A percentile compares a stretch with the other conserved stretches of the same genome.
These are phyloP conservation scores for Nothocercus julius DNA, from an alignment of 2,113 vertebrate species.

Conservation along the genomic window DNA sequence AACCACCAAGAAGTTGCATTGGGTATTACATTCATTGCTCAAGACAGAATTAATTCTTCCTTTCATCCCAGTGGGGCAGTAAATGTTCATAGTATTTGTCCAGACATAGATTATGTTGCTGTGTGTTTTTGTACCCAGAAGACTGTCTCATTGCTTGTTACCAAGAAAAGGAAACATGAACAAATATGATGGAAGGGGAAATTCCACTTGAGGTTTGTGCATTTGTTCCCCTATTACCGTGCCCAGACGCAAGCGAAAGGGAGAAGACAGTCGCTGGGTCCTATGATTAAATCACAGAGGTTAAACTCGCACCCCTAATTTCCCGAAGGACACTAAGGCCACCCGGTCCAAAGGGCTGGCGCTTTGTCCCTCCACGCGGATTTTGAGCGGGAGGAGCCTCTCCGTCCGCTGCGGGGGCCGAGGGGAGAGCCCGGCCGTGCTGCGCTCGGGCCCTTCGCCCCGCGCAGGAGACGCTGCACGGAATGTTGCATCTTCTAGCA, in stretches of 20 bases:
- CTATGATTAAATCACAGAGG: fast-evolving
- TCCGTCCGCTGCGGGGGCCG: no score
- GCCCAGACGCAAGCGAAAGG: not conserved
- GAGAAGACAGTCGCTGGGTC: not conserved
- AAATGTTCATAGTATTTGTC: not conserved
- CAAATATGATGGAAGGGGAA: not conserved
- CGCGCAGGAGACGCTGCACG: not conserved
- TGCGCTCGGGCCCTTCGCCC: not conserved
- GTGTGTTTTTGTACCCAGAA: not conserved
- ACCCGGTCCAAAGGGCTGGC: not conserved
- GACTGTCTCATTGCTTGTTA: not conserved
- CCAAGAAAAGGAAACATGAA: not conserved
- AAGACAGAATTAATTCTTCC: not conserved
- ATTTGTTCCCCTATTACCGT: not conserved
- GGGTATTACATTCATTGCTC: not conserved
- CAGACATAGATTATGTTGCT: not conserved
- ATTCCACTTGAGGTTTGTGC: not conserved
- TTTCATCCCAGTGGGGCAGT: not conserved
- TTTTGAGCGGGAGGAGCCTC: not conserved
- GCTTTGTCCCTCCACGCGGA: not conserved
- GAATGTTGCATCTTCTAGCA: not conserved
- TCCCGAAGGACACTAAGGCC: not conserved
- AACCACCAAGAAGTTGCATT: not conserved
- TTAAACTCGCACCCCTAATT: not conserved
- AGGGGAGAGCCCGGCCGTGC: not conserved